Evolutionary conservation across 2,797 vertebrate species (phyloP), one percentile per base, ranked within the genome.

Genomic region (Huso huso): DNA sequence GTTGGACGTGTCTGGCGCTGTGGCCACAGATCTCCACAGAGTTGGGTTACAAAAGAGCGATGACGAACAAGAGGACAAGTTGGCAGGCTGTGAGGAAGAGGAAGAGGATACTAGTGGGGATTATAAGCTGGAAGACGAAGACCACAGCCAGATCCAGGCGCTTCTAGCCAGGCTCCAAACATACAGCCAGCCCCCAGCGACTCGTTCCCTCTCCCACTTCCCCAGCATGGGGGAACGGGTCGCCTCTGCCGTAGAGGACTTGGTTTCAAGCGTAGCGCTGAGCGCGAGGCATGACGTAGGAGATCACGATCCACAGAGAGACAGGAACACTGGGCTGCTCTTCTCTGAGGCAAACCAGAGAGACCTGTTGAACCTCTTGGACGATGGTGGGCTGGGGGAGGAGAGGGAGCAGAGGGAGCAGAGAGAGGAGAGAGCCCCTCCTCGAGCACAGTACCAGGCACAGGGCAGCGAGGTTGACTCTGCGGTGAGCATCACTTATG

Each of bases 331-430:
- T 0, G 93, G 94, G 2, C 82, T 97, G 66, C 84, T 96, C 49
- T 93, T 93, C 0, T 87, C 91, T 0, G 91, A 95, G 64, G 84
- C 81, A 0, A 86, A 88, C 70, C 84, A 89, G 3, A 88, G 86
- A n/a, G 92, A 94, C 70, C 67, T 95, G 68, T 78, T 91, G 49
- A 89, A 81, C 37, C 86, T 97, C 55, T 81, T 97, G 73, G 83
- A 83, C 70, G 85, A 75, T 0, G 89, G 92, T 10, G 87, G 83
- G 23, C 37, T 37, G 37, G 67, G 63, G 0, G 70, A 75, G 10
- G n/a, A 23, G 1, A 1, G 8, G 0, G 0, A 4, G 37, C 3
- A 23, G 1, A 1, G 8, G 0, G 0, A 4, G 37, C 3, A 4
- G 37, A 37, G 37, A 37, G 37, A 50, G 0, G 70, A 69, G 64